Evolutionary conservation across 2,888 invertebrate genomes (phyloP), one percentile per base, ranked within the genome.

Genomic region (Mythimna impura): DNA sequence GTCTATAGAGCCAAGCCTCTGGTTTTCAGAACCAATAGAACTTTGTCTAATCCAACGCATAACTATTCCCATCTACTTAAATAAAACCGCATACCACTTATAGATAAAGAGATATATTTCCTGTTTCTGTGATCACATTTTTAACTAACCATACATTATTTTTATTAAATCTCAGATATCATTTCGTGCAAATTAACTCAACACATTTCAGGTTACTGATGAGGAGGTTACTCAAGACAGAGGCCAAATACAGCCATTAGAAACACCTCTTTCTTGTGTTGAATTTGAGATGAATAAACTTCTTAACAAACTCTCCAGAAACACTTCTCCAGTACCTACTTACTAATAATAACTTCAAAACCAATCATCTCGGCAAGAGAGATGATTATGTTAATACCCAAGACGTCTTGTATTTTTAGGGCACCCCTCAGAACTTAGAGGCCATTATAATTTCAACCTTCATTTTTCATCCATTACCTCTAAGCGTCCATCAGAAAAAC

Each of bases 401-500:
- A 50, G 58, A 63, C 36, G 57, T 61, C 8, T 62, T 70, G 43
- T 66, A 57, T 67, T 81, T 81, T 67, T 55, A 62, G 22, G 61
- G 40, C 25, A 40, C 63, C 30, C 75, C 71, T 40, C n/a, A n/a
- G 20, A 67, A 52, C 40, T 52, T 58, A 67, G 20, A 22, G 34
- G 36, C 55, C 55, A 67, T 73, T 78, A 73, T 67, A 78, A 82
- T 81, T 82, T 66, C 57, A 63, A 63, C 67, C 57, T 66, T 52
- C 60, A 76, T 76, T 78, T 77, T 73, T 58, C 62, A 66, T 71
- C 68, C 71, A 82, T 85, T 85, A 79, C 76, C 78, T 70, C 71
- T 70, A 75, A 76, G 70, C 61, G 65, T 67, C 66, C 69, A 62
- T 77, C 69, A 69, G 64, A 66, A 81, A 81, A 80, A 73, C 58